A percentile compares a stretch with the other conserved stretches of the same genome.
Evolutionary conservation across 2,113 vertebrate species (phyloP).

Genomic region (Poeciliopsis turrubarensis): DNA sequence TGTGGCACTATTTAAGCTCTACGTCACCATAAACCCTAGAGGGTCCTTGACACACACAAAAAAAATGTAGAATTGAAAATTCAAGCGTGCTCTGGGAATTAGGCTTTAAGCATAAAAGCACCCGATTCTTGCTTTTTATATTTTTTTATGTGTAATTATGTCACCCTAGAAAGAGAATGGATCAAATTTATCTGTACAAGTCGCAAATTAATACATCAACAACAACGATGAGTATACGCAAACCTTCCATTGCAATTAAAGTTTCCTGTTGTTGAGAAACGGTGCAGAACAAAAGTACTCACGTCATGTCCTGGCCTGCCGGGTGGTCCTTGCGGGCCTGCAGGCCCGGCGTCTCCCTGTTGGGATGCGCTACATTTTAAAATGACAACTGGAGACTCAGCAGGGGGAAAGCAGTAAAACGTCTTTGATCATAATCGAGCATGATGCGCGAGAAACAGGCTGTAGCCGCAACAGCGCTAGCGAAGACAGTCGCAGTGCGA

Average conservation of each 20-base stretch:
- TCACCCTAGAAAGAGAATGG: neutral
- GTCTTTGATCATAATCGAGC: conserved; percentile 3
- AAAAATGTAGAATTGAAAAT: too few relatives aligned
- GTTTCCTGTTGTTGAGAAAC: neutral
- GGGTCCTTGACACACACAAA: too few relatives aligned
- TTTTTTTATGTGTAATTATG: too few relatives aligned
- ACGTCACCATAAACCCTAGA: too few relatives aligned
- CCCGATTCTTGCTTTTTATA: too few relatives aligned
- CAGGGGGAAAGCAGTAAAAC: neutral
- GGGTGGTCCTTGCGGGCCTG: conserved; percentile 83
- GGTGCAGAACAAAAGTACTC: conserved; percentile 36
- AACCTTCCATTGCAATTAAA: neutral
- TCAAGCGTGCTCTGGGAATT: too few relatives aligned
- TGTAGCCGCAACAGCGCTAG: neutral
- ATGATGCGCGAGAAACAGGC: neutral
- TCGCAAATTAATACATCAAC: neutral
- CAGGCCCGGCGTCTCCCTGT: conserved; percentile 89
- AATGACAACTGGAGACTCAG: neutral
- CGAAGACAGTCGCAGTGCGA: conserved; percentile 9
- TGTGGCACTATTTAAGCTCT: neutral
- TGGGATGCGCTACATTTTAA: neutral
- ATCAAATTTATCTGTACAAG: neutral
- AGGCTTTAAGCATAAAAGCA: too few relatives aligned
- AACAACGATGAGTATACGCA: neutral
- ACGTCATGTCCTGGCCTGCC: conserved; percentile 90